Evolutionary conservation across 2,797 vertebrate species (phyloP), one percentile per base, ranked within the genome.

Genomic region (Macropus fuliginosus): DNA sequence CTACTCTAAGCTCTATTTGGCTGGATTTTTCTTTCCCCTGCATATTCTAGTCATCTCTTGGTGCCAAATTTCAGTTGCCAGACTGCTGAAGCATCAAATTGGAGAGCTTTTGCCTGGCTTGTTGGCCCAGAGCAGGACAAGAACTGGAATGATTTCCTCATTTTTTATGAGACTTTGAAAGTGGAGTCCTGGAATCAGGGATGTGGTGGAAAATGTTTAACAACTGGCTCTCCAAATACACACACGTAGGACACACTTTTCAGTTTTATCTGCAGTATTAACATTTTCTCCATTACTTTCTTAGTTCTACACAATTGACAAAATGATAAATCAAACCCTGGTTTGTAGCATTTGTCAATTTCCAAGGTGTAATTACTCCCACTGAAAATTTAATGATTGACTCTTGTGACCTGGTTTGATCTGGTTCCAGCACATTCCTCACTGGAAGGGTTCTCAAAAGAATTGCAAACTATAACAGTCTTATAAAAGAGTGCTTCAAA

Each of bases 391-490:
- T 46, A 87, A 87, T 3, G 13, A 87, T 46, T 27, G 40, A 21
- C 40, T 81, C 74, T 74, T 0, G 1, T 74, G 62, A 74, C 34
- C 62, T 74, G 62, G 34, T n/a, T 74, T 74, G 40, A 46, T 9
- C 18, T 46, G 12, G 6, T 27, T 74, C 66, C n/a, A 40, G n/a
- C n/a, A 10, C 21, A 27, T 87, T 3, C 21, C 14, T 87, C 21
- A 9, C 40, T 27, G 9, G 40, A 87, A 46, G 40, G 40, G 74
- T 46, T 50, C 74, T 46, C 40, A 94, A 52, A 93, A 95, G 46
- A 96, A 91, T n/a, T 56, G 24, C 56, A 92, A 92, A 95, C 27
- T 18, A 34, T n/a, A 95, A 91, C 91, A 31, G 46, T 92, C 74
- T 66, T 28, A 91, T 91, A 81, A 92, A 87, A 96, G 91, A 24